Conservation (phyloP, 2,797 vertebrate species). For the Trematomus bernacchii region DNA sequence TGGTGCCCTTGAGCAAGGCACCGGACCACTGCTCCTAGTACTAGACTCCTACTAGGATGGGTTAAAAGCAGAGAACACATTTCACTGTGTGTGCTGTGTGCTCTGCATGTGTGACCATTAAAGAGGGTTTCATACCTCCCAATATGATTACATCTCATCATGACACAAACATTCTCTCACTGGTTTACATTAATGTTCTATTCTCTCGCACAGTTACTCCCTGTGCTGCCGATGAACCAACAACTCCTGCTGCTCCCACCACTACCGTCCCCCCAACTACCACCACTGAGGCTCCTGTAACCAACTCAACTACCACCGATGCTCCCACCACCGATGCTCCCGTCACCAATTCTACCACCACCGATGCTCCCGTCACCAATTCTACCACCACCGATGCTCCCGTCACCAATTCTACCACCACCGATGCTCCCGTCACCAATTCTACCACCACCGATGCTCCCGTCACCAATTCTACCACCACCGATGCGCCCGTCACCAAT, state of each 20-base stretch:
- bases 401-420: constrained; percentile 20
- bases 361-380: constrained; percentile 19
- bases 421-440: rapidly evolving
- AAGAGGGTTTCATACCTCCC: no score
- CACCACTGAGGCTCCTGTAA: no score
- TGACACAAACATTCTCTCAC: not conserved
- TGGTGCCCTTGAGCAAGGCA: no score
- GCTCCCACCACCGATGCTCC: no score
- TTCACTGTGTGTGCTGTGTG: no score
- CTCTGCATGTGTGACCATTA: no score
- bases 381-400: no score
- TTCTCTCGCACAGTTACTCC: constrained; percentile 56
- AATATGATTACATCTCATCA: not conserved
- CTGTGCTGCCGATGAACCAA: constrained; percentile 73
- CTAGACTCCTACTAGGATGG: no score
- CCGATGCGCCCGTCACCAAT: constrained; percentile 24
- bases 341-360: no score
- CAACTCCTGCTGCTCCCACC: constrained; percentile 4
- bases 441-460: constrained; percentile 19
- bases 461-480: constrained; percentile 5
- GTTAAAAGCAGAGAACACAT: no score
- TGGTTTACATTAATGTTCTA: not conserved
- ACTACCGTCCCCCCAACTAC: not conserved
- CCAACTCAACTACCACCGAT: no score
- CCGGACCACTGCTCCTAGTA: no score